These are phyloP conservation scores for Sesamia nonagrioides DNA, from an alignment of 1,140 invertebrate species.

Conservation along the genomic window DNA sequence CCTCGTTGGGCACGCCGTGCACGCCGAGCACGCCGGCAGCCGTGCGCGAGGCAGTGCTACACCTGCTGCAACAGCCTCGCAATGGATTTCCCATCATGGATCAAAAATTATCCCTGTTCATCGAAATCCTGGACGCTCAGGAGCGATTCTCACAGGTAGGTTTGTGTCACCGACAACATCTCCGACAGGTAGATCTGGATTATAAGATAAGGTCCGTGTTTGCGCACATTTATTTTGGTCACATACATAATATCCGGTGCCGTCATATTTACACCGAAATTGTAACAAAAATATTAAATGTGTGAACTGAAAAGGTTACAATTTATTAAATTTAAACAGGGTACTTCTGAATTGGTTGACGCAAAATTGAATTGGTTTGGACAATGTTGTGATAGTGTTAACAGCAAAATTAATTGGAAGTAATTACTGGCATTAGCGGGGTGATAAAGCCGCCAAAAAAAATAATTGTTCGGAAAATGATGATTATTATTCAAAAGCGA, in stretches of 20 bases:
- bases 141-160: slow-evolving; percentile 93
- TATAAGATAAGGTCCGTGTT: slow-evolving; percentile 15
- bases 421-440: slow-evolving; percentile 39
- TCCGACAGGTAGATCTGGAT: slow-evolving; percentile 13
- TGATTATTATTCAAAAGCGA: slow-evolving; percentile 45
- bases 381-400: slow-evolving; percentile 43
- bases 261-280: slow-evolving; percentile 24
- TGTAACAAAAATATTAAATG: slow-evolving; percentile 28
- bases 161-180: background rate
- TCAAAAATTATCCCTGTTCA: slow-evolving; percentile 92
- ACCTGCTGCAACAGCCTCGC: slow-evolving; percentile 89
- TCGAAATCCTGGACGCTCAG: slow-evolving; percentile 93
- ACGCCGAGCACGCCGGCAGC: slow-evolving; percentile 88
- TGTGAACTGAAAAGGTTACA: slow-evolving; percentile 7
- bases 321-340: slow-evolving; percentile 8
- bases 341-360: background rate
- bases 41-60: slow-evolving; percentile 90
- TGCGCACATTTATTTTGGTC: slow-evolving; percentile 31
- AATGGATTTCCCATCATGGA: slow-evolving; percentile 93
- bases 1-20: slow-evolving; percentile 76
- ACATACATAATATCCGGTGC: slow-evolving; percentile 19
- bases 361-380: slow-evolving; percentile 11
- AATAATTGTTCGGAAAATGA: slow-evolving; percentile 38
- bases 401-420: slow-evolving; percentile 33
- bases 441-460: slow-evolving; percentile 38